A percentile compares a stretch with the other conserved stretches of the same genome.
phyloP scores from a whole-genome alignment of 2,113 vertebrate genomes.

The Petrocephalus zakoni region DNA sequence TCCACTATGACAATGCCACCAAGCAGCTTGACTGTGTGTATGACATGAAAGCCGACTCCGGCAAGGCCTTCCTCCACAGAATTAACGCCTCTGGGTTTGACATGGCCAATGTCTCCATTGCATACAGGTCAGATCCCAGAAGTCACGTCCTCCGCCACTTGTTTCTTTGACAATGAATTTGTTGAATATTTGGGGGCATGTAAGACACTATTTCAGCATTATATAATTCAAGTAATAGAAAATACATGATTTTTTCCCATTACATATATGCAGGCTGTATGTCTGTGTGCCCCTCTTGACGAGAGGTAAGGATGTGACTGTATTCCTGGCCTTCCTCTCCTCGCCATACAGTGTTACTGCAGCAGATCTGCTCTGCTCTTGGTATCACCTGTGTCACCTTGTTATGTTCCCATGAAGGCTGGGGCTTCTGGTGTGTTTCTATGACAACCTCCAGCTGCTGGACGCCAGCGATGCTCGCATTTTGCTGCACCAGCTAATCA shows the following conservation, averaged over 20 bases:
- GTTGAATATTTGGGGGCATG: background rate
- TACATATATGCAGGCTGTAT: background rate
- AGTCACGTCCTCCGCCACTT: background rate
- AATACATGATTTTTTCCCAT: background rate
- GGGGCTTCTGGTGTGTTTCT: slow-evolving; percentile 73
- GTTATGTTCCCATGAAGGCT: slow-evolving; percentile 45
- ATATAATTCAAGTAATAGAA: background rate
- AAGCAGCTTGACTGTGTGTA: slow-evolving; percentile 71
- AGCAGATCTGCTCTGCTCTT: background rate
- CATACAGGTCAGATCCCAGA: slow-evolving; percentile 61
- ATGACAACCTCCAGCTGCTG: slow-evolving; percentile 56
- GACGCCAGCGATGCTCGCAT: slow-evolving; percentile 56
- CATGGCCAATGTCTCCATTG: slow-evolving; percentile 63
- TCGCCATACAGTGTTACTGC: background rate
- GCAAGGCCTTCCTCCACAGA: slow-evolving; percentile 62
- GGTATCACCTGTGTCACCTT: background rate
- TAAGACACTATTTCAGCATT: background rate
- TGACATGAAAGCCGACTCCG: slow-evolving; percentile 61
- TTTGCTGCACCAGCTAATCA: slow-evolving; percentile 74
- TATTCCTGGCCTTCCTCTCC: background rate
- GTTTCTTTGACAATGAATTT: background rate
- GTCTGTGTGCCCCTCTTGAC: background rate
- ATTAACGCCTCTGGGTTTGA: slow-evolving; percentile 64
- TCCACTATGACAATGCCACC: slow-evolving; percentile 73
- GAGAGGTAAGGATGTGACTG: background rate